phyloP scores from a whole-genome alignment of 2,888 invertebrate genomes.

The Drosophila mayaguana region DNA sequence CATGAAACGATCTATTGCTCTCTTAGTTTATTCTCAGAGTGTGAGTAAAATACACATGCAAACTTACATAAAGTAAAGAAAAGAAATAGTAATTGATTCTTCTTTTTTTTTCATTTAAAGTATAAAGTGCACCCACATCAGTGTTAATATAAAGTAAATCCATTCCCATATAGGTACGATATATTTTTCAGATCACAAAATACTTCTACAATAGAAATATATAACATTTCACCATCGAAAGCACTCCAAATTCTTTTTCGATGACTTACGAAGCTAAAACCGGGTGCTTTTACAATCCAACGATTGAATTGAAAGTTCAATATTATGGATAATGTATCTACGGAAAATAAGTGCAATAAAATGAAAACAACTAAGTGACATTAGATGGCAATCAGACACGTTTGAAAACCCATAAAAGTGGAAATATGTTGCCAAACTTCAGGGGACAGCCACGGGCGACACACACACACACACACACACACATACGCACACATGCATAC shows the following conservation, averaged over 20 bases:
- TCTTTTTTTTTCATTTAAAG: no score
- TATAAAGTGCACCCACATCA: no score
- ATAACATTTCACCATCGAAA: no score
- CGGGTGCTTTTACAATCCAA: not conserved
- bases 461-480: conserved; percentile 12
- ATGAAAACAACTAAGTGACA: conserved; percentile 63
- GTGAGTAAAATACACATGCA: no score
- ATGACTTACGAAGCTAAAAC: not conserved
- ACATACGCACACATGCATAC: conserved; percentile 42
- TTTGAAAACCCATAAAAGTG: conserved; percentile 75
- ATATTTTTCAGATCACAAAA: no score
- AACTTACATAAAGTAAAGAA: no score
- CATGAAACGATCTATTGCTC: no score
- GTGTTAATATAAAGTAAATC: no score
- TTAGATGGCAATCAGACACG: conserved; percentile 76
- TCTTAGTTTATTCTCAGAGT: no score
- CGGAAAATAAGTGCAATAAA: conserved; percentile 65
- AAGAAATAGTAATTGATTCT: no score
- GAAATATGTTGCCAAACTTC: conserved; percentile 73
- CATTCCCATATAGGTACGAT: no score
- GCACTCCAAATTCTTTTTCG: not conserved
- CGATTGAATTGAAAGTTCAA: conserved; percentile 44
- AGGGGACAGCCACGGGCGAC: conserved; percentile 20
- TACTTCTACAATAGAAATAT: no score
- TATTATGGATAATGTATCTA: conserved; percentile 36